A percentile compares a stretch with the other conserved stretches of the same genome.
Conservation (phyloP, 2,113 vertebrate genomes). For the Apteryx owenii region DNA sequence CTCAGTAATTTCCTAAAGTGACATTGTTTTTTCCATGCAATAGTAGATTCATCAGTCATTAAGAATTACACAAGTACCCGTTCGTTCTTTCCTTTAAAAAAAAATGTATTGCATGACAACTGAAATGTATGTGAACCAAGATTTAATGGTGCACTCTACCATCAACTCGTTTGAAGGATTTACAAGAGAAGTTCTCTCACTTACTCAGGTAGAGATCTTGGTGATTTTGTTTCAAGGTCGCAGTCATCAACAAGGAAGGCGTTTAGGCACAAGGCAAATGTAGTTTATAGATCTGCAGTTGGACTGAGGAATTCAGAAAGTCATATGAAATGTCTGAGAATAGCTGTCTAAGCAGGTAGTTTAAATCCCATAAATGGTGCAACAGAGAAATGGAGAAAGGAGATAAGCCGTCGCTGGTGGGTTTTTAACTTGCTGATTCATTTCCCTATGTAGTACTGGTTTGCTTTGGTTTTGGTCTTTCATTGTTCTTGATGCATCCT, state of each 20-base stretch:
- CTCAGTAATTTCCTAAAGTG: not conserved
- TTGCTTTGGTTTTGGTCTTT: not conserved
- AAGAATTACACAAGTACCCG: constrained; percentile 20
- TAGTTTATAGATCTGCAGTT: not conserved
- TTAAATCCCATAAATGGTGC: not conserved
- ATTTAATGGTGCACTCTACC: not conserved
- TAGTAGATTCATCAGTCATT: constrained; percentile 24
- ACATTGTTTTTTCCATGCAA: not conserved
- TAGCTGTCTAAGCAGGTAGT: constrained; percentile 7
- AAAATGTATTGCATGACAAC: not conserved
- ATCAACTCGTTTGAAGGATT: not conserved
- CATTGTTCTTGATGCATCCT: not conserved
- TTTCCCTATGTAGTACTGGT: not conserved
- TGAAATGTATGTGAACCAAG: constrained; percentile 8
- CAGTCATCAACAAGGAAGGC: not conserved
- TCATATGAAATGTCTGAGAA: not conserved
- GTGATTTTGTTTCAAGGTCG: constrained; percentile 22
- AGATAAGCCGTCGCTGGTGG: not conserved
- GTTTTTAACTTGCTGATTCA: not conserved
- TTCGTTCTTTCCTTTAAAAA: not conserved
- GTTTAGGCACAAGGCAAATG: not conserved
- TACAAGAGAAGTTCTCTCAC: not conserved
- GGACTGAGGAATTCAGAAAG: not conserved
- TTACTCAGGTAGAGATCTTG: constrained; percentile 12
- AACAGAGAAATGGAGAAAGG: not conserved